Evolutionary conservation across 2,888 invertebrate genomes (phyloP).

Genomic region (Mythimna ferrago): DNA sequence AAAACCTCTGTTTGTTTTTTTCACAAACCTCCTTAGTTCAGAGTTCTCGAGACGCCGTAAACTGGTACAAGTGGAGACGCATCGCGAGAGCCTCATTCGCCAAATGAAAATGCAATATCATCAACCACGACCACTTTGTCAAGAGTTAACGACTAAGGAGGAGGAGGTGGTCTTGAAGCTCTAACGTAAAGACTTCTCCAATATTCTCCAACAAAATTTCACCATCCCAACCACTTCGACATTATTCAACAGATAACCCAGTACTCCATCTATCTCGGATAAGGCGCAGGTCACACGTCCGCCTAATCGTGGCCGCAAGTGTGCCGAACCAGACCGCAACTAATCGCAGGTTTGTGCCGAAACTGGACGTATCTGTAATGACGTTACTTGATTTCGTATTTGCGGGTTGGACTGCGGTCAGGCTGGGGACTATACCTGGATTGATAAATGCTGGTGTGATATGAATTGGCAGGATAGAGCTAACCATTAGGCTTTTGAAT

Average conservation of each 20-base stretch:
- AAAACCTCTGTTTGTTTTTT: no score
- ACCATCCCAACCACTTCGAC: conserved; percentile 1
- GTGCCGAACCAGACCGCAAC: conserved; percentile 67
- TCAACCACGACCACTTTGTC: no score
- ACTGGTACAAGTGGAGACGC: no score
- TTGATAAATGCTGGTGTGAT: conserved; percentile 34
- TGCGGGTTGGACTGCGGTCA: conserved; percentile 19
- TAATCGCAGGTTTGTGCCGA: conserved; percentile 58
- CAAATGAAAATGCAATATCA: no score
- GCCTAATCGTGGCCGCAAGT: conserved; percentile 58
- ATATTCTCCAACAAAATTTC: background rate
- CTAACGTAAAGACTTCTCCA: no score
- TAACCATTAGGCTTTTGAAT: background rate
- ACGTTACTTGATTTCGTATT: conserved; percentile 39
- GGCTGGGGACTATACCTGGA: background rate
- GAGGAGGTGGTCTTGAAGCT: no score
- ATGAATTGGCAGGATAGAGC: background rate
- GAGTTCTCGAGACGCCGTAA: no score
- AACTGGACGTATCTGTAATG: conserved; percentile 51
- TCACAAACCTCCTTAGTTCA: no score
- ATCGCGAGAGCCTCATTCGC: no score
- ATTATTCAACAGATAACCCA: conserved; percentile 47
- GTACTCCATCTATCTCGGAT: conserved; percentile 6
- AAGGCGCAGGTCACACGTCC: conserved; percentile 55
- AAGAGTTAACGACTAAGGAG: no score